Evolutionary conservation across 2,797 vertebrate species (phyloP).

Genomic region (Petrocephalus schoutedeni): DNA sequence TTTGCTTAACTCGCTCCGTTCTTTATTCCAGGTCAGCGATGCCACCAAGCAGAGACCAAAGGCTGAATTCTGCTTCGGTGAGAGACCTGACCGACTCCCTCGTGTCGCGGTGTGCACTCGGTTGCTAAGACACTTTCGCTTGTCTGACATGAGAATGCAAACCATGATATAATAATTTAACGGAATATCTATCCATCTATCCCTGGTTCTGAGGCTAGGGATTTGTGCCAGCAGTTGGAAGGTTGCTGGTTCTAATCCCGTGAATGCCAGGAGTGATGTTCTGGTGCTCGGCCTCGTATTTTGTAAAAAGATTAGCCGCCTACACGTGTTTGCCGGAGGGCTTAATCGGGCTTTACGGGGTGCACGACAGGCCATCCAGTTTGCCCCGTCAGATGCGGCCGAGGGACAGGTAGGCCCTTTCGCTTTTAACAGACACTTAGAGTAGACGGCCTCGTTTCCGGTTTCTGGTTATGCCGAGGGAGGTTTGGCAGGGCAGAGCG

Average conservation of each 20-base stretch:
- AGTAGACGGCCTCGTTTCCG: background rate
- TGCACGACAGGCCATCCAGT: background rate
- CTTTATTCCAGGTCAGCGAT: constrained; percentile 71
- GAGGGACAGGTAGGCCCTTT: background rate
- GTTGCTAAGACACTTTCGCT: background rate
- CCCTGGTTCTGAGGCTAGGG: no score
- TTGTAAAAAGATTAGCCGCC: background rate
- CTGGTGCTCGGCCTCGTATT: background rate
- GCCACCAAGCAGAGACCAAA: constrained; percentile 84
- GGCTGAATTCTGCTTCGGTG: constrained; percentile 84
- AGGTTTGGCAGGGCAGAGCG: background rate
- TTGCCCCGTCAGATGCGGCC: background rate
- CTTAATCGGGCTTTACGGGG: no score
- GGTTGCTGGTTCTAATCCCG: no score
- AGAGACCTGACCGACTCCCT: constrained; percentile 39
- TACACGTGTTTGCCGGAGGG: background rate
- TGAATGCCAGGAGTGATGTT: no score
- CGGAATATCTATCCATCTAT: background rate
- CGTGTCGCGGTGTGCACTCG: background rate
- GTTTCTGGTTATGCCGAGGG: background rate
- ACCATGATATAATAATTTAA: background rate
- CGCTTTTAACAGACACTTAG: background rate
- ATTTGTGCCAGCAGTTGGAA: no score
- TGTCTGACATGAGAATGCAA: background rate
- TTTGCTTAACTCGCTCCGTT: background rate